Evolutionary conservation across 2,888 invertebrate species (phyloP).

Genomic region (Mongoloraphidia duomilia): DNA sequence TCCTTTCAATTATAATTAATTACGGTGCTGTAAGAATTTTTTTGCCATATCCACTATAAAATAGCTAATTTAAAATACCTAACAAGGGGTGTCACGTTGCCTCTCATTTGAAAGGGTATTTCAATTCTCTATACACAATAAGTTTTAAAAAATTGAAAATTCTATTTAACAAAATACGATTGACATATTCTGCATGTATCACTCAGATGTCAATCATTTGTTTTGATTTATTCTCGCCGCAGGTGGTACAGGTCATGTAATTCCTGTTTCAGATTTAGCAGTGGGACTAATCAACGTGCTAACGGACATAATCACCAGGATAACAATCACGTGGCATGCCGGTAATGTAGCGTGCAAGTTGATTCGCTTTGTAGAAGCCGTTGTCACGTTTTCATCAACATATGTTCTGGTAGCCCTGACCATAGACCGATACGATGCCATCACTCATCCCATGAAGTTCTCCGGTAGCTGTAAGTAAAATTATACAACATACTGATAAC

Average conservation of each 20-base stretch:
- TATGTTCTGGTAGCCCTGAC: constrained; percentile 85
- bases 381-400: constrained; percentile 84
- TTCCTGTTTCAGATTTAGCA: constrained; percentile 56
- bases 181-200: no score
- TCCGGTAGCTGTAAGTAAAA: constrained; percentile 78
- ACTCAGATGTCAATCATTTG: no score
- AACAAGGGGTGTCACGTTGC: no score
- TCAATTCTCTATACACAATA: no score
- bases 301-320: constrained; percentile 80
- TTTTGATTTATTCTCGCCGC: no score
- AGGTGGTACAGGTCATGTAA: not conserved
- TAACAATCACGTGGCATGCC: constrained; percentile 78
- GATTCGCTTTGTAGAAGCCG: constrained; percentile 69
- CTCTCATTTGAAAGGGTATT: no score
- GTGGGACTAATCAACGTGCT: constrained; percentile 80
- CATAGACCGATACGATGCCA: constrained; percentile 86
- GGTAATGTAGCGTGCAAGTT: constrained; percentile 80
- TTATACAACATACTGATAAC: not conserved
- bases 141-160: no score
- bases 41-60: no score
- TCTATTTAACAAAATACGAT: no score
- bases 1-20: no score
- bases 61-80: no score
- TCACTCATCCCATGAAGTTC: constrained; percentile 90
- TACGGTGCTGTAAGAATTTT: no score